A percentile compares a stretch with the other conserved stretches of the same genome.
These are phyloP conservation scores for Hydrotaea diabolus DNA, from an alignment of 2,888 invertebrate species.

Conservation along the genomic window DNA sequence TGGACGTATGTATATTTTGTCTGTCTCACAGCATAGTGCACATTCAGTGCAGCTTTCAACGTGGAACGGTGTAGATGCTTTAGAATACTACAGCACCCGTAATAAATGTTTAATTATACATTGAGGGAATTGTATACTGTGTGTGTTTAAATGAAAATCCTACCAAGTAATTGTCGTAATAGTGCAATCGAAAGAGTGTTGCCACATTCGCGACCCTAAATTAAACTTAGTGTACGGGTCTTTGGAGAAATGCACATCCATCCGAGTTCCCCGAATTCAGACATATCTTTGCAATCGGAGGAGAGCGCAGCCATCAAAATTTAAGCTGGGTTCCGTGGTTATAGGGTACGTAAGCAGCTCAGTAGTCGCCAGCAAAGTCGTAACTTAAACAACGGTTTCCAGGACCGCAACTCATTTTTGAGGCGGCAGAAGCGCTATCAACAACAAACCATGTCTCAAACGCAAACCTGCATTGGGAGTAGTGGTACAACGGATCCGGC, in stretches of 20 bases:
- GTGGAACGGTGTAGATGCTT: conserved; percentile 47
- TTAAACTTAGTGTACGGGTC: conserved; percentile 54
- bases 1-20: conserved; percentile 14
- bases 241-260: conserved; percentile 80
- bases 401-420: conserved; percentile 41
- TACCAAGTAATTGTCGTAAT: neutral
- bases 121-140: neutral
- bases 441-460: conserved; percentile 46
- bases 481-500: conserved; percentile 35
- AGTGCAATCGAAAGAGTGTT: conserved; percentile 7
- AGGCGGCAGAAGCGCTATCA: conserved; percentile 43
- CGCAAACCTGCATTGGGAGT: conserved; percentile 26
- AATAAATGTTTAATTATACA: neutral
- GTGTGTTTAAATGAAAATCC: neutral
- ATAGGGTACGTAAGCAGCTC: conserved; percentile 82
- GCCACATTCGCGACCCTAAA: neutral
- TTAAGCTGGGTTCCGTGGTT: conserved; percentile 83
- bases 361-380: conserved; percentile 62
- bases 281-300: conserved; percentile 74
- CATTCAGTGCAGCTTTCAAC: conserved; percentile 66
- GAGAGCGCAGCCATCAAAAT: conserved; percentile 82
- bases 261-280: conserved; percentile 80
- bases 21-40: conserved; percentile 46
- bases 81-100: neutral
- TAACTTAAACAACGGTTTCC: conserved; percentile 63